Conservation (phyloP, 2,888 invertebrate species). For the Zele albiditarsus region DNA sequence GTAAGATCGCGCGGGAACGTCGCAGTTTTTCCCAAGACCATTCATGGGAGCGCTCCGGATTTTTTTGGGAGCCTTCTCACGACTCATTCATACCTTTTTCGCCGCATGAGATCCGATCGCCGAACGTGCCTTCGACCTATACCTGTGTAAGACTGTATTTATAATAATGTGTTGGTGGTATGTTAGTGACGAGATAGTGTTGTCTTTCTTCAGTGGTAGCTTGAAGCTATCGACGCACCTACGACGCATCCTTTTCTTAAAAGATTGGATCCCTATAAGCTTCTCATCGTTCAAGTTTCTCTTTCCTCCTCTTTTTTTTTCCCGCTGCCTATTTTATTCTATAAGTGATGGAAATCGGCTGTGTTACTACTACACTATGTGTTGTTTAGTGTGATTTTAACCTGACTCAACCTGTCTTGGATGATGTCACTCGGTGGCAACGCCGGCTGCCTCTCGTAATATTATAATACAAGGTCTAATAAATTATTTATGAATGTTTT, state of each 20-base stretch:
- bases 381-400: conserved; percentile 28
- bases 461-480: no score
- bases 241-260: conserved; percentile 31
- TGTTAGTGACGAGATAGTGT: no score
- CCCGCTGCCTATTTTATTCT: conserved; percentile 12
- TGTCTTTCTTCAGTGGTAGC: no score
- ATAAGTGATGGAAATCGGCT: conserved; percentile 3
- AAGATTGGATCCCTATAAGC: conserved; percentile 20
- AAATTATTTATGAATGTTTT: conserved; percentile 32
- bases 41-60: conserved; percentile 37
- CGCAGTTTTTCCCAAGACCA: conserved; percentile 40
- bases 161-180: conserved; percentile 32
- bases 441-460: no score
- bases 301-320: conserved; percentile 16
- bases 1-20: conserved; percentile 27
- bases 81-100: conserved; percentile 66
- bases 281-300: conserved; percentile 11
- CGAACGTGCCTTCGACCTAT: conserved; percentile 43
- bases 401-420: conserved; percentile 8
- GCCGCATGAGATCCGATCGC: conserved; percentile 63
- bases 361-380: conserved; percentile 6
- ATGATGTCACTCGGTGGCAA: conserved; percentile 3
- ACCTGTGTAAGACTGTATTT: conserved; percentile 35
- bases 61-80: conserved; percentile 60
- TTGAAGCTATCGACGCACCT: conserved; percentile 42